Conservation (phyloP, 2,888 invertebrate species). For the Saturnia japonica region DNA sequence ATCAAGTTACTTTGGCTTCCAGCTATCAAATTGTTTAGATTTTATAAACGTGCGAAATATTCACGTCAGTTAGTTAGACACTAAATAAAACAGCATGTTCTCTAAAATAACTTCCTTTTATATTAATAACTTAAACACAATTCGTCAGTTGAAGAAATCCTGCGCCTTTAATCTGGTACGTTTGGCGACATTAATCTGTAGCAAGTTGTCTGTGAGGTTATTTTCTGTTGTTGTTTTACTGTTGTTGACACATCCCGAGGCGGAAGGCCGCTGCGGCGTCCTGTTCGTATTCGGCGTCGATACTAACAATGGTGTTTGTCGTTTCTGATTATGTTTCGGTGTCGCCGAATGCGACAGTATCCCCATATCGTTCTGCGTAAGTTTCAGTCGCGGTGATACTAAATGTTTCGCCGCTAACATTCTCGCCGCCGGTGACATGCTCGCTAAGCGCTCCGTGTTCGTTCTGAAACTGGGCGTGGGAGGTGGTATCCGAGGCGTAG, state of each 20-base stretch:
- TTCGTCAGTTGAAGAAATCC: slow-evolving; percentile 85
- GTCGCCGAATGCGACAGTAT: slow-evolving; percentile 53
- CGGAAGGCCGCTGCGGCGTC: slow-evolving; percentile 30
- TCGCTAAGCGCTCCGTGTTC: slow-evolving; percentile 90
- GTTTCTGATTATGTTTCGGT: slow-evolving; percentile 41
- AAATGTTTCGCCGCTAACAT: slow-evolving; percentile 87
- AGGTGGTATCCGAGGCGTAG: slow-evolving; percentile 81
- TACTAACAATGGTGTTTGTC: slow-evolving; percentile 35
- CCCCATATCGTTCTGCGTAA: slow-evolving; percentile 68
- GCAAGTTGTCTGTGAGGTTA: slow-evolving; percentile 90
- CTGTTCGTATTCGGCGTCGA: slow-evolving; percentile 48
- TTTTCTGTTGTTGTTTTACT: slow-evolving; percentile 53
- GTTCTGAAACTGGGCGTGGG: slow-evolving; percentile 74
- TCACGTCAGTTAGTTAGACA: too few relatives aligned
- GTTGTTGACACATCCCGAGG: slow-evolving; percentile 28
- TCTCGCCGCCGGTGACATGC: slow-evolving; percentile 98
- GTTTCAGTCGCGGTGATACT: slow-evolving; percentile 69
- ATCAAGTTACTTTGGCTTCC: too few relatives aligned
- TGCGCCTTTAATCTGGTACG: slow-evolving; percentile 88
- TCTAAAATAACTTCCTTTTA: background rate
- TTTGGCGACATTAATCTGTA: slow-evolving; percentile 89
- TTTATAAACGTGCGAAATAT: too few relatives aligned
- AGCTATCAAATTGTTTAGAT: too few relatives aligned
- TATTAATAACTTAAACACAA: background rate
- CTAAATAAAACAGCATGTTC: background rate